Conservation (phyloP, 2,888 invertebrate genomes). For the Heliconius hortense region DNA sequence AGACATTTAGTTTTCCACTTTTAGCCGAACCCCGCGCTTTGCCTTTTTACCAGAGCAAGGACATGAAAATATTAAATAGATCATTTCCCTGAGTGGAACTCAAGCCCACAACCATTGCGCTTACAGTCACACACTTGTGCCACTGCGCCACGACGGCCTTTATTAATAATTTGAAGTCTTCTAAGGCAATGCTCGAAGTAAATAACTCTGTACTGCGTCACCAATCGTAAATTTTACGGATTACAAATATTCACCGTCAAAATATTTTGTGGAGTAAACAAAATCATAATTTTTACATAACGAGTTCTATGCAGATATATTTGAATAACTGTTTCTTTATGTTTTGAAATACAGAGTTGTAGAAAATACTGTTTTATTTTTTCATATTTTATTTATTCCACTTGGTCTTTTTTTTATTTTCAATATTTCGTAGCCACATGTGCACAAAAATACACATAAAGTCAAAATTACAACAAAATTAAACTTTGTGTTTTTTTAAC, state of each 20-base stretch:
- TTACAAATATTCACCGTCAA: neutral
- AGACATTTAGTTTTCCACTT: too few relatives aligned
- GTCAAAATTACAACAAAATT: too few relatives aligned
- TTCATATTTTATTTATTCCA: neutral
- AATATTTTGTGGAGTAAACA: neutral
- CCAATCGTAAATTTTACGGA: neutral
- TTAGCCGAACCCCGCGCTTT: too few relatives aligned
- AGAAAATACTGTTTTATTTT: neutral
- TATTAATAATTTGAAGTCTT: neutral
- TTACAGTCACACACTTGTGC: too few relatives aligned
- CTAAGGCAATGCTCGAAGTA: neutral
- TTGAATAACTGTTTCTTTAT: conserved; percentile 5
- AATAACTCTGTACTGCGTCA: neutral
- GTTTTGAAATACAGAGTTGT: conserved; percentile 7
- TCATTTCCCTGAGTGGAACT: too few relatives aligned
- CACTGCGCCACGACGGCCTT: neutral
- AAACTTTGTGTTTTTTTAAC: too few relatives aligned
- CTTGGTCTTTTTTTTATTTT: neutral
- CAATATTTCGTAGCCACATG: too few relatives aligned
- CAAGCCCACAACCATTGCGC: too few relatives aligned
- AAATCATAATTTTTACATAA: conserved; percentile 10
- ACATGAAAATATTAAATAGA: too few relatives aligned
- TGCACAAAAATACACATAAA: too few relatives aligned
- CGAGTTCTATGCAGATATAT: conserved; percentile 9
- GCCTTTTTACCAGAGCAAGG: too few relatives aligned